A percentile compares a stretch with the other conserved stretches of the same genome.
Evolutionary conservation across 2,888 invertebrate species (phyloP).

Genomic region (Diogma glabrata): DNA sequence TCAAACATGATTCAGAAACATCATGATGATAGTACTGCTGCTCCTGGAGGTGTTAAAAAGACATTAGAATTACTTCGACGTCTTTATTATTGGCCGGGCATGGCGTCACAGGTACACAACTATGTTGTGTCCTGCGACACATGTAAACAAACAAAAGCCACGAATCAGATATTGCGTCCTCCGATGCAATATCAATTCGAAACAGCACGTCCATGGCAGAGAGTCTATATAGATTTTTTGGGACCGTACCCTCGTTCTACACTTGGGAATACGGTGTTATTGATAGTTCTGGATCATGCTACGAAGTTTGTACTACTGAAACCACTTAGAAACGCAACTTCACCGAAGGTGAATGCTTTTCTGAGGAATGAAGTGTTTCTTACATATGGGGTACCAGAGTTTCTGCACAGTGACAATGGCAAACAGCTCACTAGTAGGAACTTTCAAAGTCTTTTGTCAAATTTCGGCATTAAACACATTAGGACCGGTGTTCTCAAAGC

Average conservation of each 20-base stretch:
- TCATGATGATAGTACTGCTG: neutral
- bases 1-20: neutral
- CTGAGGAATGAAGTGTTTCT: too few relatives aligned
- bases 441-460: neutral
- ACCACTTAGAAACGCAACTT: neutral
- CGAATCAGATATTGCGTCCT: neutral
- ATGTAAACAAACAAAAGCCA: too few relatives aligned
- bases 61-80: neutral
- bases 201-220: neutral
- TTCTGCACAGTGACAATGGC: too few relatives aligned
- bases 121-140: neutral
- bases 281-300: too few relatives aligned
- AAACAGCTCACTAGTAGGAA: neutral
- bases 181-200: neutral
- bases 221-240: neutral
- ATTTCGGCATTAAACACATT: neutral
- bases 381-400: too few relatives aligned
- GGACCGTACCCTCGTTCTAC: neutral
- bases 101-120: too few relatives aligned
- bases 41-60: neutral
- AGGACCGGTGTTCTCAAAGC: too few relatives aligned
- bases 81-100: too few relatives aligned
- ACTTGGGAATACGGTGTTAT: neutral
- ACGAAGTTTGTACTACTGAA: too few relatives aligned
- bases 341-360: too few relatives aligned